These are phyloP conservation scores for Pseudomyrmex flavicornis DNA, from an alignment of 1,140 invertebrate genomes.

Conservation along the genomic window DNA sequence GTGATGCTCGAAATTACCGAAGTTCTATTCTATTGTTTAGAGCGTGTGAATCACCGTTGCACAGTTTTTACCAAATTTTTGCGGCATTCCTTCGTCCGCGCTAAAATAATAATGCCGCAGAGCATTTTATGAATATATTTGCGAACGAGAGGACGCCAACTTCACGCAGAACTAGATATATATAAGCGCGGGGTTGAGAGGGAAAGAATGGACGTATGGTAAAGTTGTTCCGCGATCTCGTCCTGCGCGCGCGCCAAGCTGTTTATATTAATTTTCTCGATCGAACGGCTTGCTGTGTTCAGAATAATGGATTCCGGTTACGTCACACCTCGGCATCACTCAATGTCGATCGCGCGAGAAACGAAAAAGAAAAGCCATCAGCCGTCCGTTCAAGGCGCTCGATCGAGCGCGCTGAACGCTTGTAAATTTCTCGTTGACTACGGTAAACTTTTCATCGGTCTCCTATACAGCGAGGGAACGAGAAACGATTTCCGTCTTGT, in stretches of 20 bases:
- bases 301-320: slow-evolving; percentile 49
- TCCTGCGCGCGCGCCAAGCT: not conserved
- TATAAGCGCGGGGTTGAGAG: not conserved
- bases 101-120: no score
- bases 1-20: no score
- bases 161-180: not conserved
- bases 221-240: not conserved
- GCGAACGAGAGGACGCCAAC: no score
- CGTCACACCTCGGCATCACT: slow-evolving; percentile 26
- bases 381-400: slow-evolving; percentile 18
- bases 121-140: no score
- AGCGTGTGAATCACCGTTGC: no score
- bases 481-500: slow-evolving; percentile 18
- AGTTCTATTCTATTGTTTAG: no score
- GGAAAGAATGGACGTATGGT: not conserved
- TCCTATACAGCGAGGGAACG: not conserved
- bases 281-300: not conserved
- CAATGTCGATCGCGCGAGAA: slow-evolving; percentile 44
- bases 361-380: slow-evolving; percentile 38
- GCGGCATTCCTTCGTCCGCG: no score
- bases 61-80: no score
- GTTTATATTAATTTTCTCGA: slow-evolving; percentile 52
- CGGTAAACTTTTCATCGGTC: slow-evolving; percentile 44
- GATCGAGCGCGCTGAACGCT: slow-evolving; percentile 41
- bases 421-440: slow-evolving; percentile 58